Percentiles rank a stretch among this genome's conserved stretches.
Conservation (phyloP, 2,113 vertebrate genomes). For the Athene noctua region DNA sequence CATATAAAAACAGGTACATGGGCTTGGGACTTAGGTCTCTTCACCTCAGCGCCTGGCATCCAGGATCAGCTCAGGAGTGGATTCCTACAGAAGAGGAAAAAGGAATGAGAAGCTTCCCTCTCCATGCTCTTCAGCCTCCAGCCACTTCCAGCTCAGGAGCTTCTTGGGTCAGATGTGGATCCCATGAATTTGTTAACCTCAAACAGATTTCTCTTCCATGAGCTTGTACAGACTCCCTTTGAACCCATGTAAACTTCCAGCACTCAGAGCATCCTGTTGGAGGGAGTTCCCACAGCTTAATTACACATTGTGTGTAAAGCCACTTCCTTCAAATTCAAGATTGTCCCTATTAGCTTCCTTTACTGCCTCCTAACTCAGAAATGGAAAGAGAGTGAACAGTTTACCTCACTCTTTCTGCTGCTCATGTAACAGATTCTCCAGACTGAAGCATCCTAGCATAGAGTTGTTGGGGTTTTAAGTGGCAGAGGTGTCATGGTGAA, state of each 20-base stretch:
- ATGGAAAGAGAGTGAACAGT: neutral
- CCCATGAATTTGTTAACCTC: neutral
- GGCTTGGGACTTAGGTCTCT: neutral
- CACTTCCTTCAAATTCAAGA: constrained; percentile 51
- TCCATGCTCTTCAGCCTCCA: neutral
- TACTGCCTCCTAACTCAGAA: neutral
- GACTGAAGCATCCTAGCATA: neutral
- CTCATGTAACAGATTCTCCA: neutral
- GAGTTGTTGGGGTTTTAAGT: neutral
- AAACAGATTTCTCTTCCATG: constrained; percentile 15
- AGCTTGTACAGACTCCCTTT: constrained; percentile 15
- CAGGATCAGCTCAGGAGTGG: neutral
- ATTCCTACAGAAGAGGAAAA: neutral
- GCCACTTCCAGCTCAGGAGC: neutral
- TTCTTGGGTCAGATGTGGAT: neutral
- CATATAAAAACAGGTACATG: fast-evolving
- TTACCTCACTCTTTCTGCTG: neutral
- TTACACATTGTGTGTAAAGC: constrained; percentile 52
- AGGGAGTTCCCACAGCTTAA: constrained; percentile 56
- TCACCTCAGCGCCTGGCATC: neutral
- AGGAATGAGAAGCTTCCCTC: neutral
- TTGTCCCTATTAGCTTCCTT: neutral
- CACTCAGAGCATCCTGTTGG: constrained; percentile 9
- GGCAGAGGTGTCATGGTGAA: neutral
- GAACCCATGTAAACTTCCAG: constrained; percentile 34